Evolutionary conservation across 2,797 vertebrate genomes (phyloP).

Genomic region (Pseudochaenichthys georgianus): DNA sequence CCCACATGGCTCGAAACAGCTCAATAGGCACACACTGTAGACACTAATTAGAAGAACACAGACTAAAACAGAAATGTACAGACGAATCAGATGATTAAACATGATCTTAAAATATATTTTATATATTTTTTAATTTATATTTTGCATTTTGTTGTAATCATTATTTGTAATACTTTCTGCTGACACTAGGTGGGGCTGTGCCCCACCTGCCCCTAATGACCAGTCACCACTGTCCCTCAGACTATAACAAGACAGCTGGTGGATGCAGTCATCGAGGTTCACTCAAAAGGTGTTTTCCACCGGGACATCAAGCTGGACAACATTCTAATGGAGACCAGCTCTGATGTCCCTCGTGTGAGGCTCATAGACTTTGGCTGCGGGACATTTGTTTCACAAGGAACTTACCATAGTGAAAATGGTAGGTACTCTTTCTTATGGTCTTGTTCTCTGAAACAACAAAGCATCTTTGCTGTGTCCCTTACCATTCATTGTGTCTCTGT

Average conservation of each 20-base stretch:
- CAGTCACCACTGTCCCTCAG: background rate
- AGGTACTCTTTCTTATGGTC: background rate
- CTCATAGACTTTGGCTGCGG: constrained; percentile 22
- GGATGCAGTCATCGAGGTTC: background rate
- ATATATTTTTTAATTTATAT: too few relatives aligned
- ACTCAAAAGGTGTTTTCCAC: constrained; percentile 2
- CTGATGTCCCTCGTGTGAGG: background rate
- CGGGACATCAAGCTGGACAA: constrained; percentile 16
- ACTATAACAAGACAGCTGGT: constrained; percentile 5
- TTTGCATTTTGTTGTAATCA: too few relatives aligned
- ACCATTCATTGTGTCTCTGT: background rate
- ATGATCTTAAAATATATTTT: too few relatives aligned
- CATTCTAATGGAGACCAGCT: background rate
- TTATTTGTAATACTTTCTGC: too few relatives aligned
- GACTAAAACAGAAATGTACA: too few relatives aligned
- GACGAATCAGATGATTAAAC: too few relatives aligned
- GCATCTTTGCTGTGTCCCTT: background rate
- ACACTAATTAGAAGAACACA: too few relatives aligned
- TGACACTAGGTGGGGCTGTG: too few relatives aligned
- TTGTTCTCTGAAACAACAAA: background rate
- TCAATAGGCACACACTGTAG: too few relatives aligned
- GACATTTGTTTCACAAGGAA: background rate
- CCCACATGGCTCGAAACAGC: too few relatives aligned
- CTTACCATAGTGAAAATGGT: background rate
- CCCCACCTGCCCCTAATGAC: too few relatives aligned